Evolutionary conservation across 2,113 vertebrate species (phyloP).

Genomic region (Etheostoma cragini): DNA sequence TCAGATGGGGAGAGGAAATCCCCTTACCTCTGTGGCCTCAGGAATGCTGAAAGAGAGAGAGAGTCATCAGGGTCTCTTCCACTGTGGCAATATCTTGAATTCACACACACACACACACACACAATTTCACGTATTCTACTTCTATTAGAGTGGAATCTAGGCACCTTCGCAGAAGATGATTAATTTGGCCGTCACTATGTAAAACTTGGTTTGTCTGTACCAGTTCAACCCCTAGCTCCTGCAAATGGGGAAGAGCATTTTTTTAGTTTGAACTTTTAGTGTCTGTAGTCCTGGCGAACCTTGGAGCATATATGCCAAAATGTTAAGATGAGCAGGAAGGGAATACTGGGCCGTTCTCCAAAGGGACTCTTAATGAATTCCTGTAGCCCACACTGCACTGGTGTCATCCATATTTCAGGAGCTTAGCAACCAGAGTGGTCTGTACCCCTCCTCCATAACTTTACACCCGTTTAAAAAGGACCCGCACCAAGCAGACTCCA

Average conservation of each 20-base stretch:
- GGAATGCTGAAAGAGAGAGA: constrained; percentile 33
- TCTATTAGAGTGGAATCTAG: neutral
- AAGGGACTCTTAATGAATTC: constrained; percentile 68
- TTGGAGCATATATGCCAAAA: constrained; percentile 1
- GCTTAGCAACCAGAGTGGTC: constrained; percentile 44
- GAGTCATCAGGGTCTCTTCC: constrained; percentile 31
- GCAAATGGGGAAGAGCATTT: neutral
- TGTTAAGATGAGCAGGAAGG: constrained; percentile 21
- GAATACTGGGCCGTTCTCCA: constrained; percentile 19
- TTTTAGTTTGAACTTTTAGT: neutral
- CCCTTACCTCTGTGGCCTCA: constrained; percentile 37
- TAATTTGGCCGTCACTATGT: neutral
- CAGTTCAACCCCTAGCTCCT: neutral
- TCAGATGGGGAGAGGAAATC: constrained; percentile 57
- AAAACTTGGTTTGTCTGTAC: neutral
- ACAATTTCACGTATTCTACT: neutral
- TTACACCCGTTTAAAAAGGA: constrained; percentile 8
- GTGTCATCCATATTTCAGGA: constrained; percentile 76
- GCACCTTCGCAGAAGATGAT: too few species aligned
- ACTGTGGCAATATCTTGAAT: constrained; percentile 1
- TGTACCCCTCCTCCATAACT: neutral
- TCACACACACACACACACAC: neutral
- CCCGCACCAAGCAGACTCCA: constrained; percentile 3
- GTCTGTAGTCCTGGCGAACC: constrained; percentile 13
- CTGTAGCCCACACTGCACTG: constrained; percentile 23